Evolutionary conservation across 2,888 invertebrate genomes (phyloP), one percentile per base, ranked within the genome.

Genomic region (Deroplatys truncata): DNA sequence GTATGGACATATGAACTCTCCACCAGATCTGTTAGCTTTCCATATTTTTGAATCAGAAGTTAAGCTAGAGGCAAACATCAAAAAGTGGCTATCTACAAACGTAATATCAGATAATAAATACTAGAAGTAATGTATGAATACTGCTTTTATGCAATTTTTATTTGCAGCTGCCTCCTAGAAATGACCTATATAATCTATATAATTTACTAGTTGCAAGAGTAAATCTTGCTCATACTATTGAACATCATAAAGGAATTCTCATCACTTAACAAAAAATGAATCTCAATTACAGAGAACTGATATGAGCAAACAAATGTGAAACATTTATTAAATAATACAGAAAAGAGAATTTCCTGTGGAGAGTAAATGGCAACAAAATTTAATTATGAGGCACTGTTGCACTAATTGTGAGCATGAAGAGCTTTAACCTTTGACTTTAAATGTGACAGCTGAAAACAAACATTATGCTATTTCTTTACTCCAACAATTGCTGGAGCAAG

Each of bases 91-190:
- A 72, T 72, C 56, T 72, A 72, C 88, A 90, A 90, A 90, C 89
- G 84, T 85, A 83, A 72, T 72, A 7, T 72, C 56, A 90, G 85
- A 89, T 84, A 90, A 90, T 90, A 89, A 90, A 90, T 90, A 90
- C 90, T 90, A 90, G 85, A 84, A 90, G 89, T 84, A 90, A 90
- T 89, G 82, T 88, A 56, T 86, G 89, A 90, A 90, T 89, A 90
- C 90, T 90, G 90, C 90, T 89, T 88, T 90, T 85, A 90, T 89
- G 90, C 86, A 90, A 90, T 88, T 86, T 84, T 90, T 84, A 90
- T 90, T 89, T 86, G 89, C 90, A 90, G 90, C 90, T 90, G 90
- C 90, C 89, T 88, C 84, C 90, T 90, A 90, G 82, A 89, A 90
- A 88, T 89, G 86, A 90, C 82, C 89, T 90, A 90, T 72, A 88